A percentile compares a stretch with the other conserved stretches of the same genome.
Conservation (phyloP, 2,113 vertebrate species). For the Crotalus viridis region DNA sequence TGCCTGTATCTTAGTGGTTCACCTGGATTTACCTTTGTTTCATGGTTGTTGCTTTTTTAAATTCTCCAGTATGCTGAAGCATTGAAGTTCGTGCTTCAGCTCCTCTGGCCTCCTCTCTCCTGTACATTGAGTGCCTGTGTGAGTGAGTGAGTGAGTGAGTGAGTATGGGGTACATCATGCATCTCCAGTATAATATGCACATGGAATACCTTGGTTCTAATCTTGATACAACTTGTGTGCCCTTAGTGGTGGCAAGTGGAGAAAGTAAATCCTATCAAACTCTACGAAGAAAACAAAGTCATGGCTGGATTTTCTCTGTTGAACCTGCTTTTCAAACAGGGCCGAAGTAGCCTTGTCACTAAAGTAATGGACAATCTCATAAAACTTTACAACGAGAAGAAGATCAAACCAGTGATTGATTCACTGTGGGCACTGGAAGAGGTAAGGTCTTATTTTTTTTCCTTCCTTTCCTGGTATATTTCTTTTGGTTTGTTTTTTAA, state of each 20-base stretch:
- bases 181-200: background rate
- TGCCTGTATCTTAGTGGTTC: background rate
- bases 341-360: constrained; percentile 79
- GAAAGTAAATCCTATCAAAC: constrained; percentile 98
- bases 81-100: background rate
- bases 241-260: constrained; percentile 98
- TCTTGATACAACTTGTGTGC: constrained; percentile 25
- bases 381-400: constrained; percentile 84
- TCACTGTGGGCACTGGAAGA: constrained; percentile 97
- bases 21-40: background rate
- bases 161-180: background rate
- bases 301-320: constrained; percentile 96
- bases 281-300: constrained; percentile 98
- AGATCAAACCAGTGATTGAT: constrained; percentile 94
- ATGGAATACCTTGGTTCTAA: constrained; percentile 6
- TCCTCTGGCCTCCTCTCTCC: background rate
- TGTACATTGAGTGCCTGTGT: background rate
- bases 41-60: background rate
- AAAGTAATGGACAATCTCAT: constrained; percentile 86
- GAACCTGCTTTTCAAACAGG: constrained; percentile 95
- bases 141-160: background rate
- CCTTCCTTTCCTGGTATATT: background rate
- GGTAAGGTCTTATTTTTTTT: constrained; percentile 73
- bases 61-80: background rate
- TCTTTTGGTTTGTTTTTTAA: background rate